Evolutionary conservation across 2,888 invertebrate species (phyloP), one percentile per base, ranked within the genome.

Genomic region (Xylophagus ater): DNA sequence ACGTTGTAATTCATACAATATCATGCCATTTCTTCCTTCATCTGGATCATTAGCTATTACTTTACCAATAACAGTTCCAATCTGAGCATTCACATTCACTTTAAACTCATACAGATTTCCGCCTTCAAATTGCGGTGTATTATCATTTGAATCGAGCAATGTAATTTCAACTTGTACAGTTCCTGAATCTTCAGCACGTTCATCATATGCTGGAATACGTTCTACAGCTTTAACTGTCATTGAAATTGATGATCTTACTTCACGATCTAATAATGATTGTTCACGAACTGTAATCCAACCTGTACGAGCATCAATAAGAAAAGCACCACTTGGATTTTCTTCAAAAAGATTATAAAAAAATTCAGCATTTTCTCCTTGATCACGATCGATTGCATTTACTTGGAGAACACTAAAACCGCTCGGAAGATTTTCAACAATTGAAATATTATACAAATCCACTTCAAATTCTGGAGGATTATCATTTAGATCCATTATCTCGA

Each of bases 351-450:
- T 78, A 59, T 85, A 90, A 0, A 73, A 73, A 52, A 90, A 90
- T 53, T 85, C 82, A 0, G 81, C 81, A 55, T 90, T 89, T 45
- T 86, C 86, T 1, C 81, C 87, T 66, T 85, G 84, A 57, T 88
- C 88, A 35, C 73, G 76, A 55, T 89, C 88, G 2, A 73, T 68
- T 0, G 88, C 88, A 54, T 83, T 74, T 8, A 89, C 65, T 47
- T 65, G 65, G 0, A 65, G 50, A 0, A 63, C 58, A 50, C 61
- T 55, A 51, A 76, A 65, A 0, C 88, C 88, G 50, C 84, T 86
- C 1, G 89, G 89, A 19, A 89, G 67, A 59, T 90, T 90, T 58
- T 90, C 90, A 29, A 89, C 88, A 46, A 90, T 89, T 49, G 88
- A 89, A 47, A 90, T 88, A 52, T 89, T 89, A 57, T 90, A 89